Percentiles rank a stretch among this genome's conserved stretches.
Evolutionary conservation across 2,113 vertebrate genomes (phyloP).

Genomic region (Struthio camelus): DNA sequence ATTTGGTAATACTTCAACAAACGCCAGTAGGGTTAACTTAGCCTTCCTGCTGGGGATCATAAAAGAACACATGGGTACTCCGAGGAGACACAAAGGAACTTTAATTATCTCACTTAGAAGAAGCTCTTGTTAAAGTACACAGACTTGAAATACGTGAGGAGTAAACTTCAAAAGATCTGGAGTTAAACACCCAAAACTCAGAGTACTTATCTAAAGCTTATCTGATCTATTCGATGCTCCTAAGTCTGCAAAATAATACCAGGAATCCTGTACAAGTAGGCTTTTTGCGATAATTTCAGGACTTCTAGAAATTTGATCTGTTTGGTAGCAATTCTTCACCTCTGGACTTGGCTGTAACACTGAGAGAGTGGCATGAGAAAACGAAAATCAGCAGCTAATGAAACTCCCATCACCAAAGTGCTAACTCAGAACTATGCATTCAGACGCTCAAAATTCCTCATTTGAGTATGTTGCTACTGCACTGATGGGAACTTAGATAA

Average conservation of each 20-base stretch:
- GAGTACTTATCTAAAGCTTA: background rate
- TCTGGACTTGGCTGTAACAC: background rate
- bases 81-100: background rate
- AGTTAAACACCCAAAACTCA: background rate
- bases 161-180: background rate
- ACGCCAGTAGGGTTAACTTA: slow-evolving; percentile 12
- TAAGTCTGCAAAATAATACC: background rate
- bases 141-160: background rate
- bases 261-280: background rate
- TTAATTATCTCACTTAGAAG: background rate
- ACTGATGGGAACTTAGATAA: background rate
- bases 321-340: background rate
- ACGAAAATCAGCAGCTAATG: background rate
- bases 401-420: background rate
- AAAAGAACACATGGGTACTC: background rate
- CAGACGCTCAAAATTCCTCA: background rate
- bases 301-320: background rate
- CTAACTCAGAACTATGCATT: background rate
- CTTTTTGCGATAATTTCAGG: background rate
- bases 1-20: slow-evolving; percentile 33
- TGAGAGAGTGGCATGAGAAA: background rate
- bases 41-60: background rate
- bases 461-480: background rate
- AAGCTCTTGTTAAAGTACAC: background rate
- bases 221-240: background rate